phyloP scores from a whole-genome alignment of 2,888 invertebrate genomes.

The Caenorhabditis virilis region DNA sequence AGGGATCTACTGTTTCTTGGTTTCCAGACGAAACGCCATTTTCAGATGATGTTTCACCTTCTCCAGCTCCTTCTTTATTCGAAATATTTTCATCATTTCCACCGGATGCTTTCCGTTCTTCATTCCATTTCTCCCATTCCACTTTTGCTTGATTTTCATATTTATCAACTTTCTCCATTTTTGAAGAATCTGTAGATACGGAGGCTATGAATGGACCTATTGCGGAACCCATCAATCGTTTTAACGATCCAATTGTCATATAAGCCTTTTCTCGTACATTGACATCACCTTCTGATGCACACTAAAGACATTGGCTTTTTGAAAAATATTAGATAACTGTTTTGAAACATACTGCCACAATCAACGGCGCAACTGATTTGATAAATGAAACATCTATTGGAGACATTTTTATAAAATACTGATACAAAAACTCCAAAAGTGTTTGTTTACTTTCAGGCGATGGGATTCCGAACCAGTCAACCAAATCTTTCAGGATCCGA shows the following conservation, averaged over 20 bases:
- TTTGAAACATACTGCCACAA: constrained; percentile 22
- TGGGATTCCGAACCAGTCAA: constrained; percentile 35
- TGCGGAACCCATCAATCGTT: constrained; percentile 34
- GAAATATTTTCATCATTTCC: neutral
- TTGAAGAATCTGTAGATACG: constrained; percentile 31
- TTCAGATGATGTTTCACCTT: neutral
- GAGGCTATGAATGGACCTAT: constrained; percentile 17
- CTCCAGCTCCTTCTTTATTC: neutral
- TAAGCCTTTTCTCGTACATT: constrained; percentile 44
- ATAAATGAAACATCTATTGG: constrained; percentile 21
- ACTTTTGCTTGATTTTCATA: constrained; percentile 27
- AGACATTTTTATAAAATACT: constrained; percentile 10
- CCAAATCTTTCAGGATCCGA: constrained; percentile 27
- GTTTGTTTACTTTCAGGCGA: constrained; percentile 37
- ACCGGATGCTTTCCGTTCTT: neutral
- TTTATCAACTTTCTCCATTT: constrained; percentile 43
- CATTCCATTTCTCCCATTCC: constrained; percentile 11
- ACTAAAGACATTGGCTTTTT: constrained; percentile 13
- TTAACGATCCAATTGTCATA: constrained; percentile 37
- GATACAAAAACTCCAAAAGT: constrained; percentile 18
- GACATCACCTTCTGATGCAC: constrained; percentile 40
- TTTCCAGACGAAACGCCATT: neutral
- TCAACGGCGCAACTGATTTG: constrained; percentile 17
- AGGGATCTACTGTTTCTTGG: constrained; percentile 78
- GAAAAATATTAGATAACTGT: neutral